These are phyloP conservation scores for Epizoanthus scotinus DNA, from an alignment of 92 coral and sea anemone species.

Conservation along the genomic window DNA sequence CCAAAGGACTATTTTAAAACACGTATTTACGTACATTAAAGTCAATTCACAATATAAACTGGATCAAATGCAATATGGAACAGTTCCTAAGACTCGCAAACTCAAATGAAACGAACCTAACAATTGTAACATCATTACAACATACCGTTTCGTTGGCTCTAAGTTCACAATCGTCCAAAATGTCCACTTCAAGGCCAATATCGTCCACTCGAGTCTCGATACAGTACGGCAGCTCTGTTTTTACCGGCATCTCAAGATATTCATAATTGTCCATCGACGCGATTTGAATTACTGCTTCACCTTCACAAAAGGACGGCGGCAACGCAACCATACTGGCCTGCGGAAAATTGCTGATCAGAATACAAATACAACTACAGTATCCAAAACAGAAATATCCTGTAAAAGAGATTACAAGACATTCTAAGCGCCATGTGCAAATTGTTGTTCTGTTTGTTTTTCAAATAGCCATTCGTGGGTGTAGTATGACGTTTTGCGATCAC, in stretches of 20 bases:
- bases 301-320: constrained; percentile 25
- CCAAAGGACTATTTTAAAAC: too few relatives aligned
- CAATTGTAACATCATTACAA: too few relatives aligned
- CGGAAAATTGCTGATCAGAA: not conserved
- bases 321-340: constrained; percentile 38
- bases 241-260: constrained; percentile 31
- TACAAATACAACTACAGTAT: not conserved
- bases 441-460: constrained; percentile 6
- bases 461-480: not conserved
- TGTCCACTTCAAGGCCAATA: constrained; percentile 35
- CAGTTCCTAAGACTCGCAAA: too few relatives aligned
- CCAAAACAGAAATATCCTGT: not conserved
- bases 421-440: not conserved
- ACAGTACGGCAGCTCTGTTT: constrained; percentile 26
- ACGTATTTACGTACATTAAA: too few relatives aligned
- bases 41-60: too few relatives aligned
- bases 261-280: constrained; percentile 40
- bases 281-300: constrained; percentile 26
- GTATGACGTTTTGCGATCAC: not conserved
- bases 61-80: too few relatives aligned
- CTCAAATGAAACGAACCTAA: not conserved
- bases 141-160: constrained; percentile 38
- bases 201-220: constrained; percentile 28
- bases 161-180: constrained; percentile 33
- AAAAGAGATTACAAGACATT: not conserved